Conservation (phyloP, 2,113 vertebrate species). For the Enhydra lutris region DNA sequence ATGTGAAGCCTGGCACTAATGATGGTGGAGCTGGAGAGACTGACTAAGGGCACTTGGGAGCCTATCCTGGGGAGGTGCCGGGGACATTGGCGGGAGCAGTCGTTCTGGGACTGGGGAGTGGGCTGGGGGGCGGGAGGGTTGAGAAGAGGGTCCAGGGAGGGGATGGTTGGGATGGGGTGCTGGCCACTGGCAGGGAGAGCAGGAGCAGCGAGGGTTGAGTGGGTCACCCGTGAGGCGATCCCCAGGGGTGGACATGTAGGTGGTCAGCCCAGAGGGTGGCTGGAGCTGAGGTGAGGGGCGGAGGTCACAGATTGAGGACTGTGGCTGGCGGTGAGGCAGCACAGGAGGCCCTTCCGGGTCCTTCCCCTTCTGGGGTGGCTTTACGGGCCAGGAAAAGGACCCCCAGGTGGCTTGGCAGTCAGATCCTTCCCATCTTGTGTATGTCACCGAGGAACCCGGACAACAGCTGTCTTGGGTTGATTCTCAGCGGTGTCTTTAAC, state of each 20-base stretch:
- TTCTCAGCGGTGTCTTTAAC: background rate
- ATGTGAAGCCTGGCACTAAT: background rate
- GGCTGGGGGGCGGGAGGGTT: background rate
- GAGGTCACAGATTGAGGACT: background rate
- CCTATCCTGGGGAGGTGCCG: background rate
- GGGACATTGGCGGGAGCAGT: background rate
- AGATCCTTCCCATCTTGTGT: background rate
- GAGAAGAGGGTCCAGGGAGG: background rate
- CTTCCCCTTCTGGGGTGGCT: background rate
- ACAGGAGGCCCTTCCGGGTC: background rate
- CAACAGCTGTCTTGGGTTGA: background rate
- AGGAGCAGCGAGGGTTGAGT: background rate
- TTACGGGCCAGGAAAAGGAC: background rate
- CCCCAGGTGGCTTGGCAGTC: background rate
- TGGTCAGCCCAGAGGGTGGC: background rate
- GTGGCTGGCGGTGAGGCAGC: background rate
- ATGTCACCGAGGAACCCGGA: background rate
- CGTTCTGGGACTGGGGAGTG: accelerated
- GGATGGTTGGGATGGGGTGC: background rate
- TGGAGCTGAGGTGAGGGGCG: background rate
- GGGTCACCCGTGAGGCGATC: background rate
- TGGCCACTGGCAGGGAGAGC: background rate
- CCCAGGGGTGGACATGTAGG: background rate
- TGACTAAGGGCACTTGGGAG: accelerated
- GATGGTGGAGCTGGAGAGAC: background rate